Base-by-base conservation (phyloP, 2,888 invertebrate genomes). In the Megaustenia siamemsis region DNA sequence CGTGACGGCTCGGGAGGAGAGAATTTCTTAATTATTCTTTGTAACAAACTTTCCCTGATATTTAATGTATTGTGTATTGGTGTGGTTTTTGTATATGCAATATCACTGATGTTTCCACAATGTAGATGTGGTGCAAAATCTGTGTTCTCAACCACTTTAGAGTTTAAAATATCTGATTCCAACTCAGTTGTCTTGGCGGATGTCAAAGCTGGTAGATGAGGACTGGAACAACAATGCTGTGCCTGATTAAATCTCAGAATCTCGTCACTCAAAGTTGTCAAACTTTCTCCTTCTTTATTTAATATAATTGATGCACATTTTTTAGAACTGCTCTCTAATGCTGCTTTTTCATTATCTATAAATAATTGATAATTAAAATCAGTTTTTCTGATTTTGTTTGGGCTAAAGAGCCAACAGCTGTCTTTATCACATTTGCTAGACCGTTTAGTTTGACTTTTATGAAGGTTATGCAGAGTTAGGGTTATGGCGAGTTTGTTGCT, bases 1-100 rank as follows among this genome's bases (percentile, higher is more conserved):
- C 88, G 68, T 68, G 90, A 90, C n/a, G 87, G 84, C 32, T 86
- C 88, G 15, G 49, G 53, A 0, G 89, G 90, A 12, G 85, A 85
- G 69, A 87, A 88, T n/a, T 84, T 45, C n/a, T 69, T 24, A 8
- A 78, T 32, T 5, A 83, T 5, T 45, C 8, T 66, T 6, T 35
- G 60, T 32, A 82, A 21, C 28, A 56, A 1, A 53, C 63, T 10
- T 0, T 69, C 69, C 18, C 6, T 43, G 15, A 28, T 73, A 49
- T 73, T 49, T n/a, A 32, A 49, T 32, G 32, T 49, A 45, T 71
- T 28, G n/a, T n/a, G n/a, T 18, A 6, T 18, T 32, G 66, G 35
- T 38, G 38, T 38, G 32, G 21, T 35, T 69, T 69, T n/a, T 40
- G 10, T 56, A 5, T n/a, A 12, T 18, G 1, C 38, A 12, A 38